These are phyloP conservation scores for Tachysurus vachellii DNA, from an alignment of 2,113 vertebrate genomes.

Conservation along the genomic window DNA sequence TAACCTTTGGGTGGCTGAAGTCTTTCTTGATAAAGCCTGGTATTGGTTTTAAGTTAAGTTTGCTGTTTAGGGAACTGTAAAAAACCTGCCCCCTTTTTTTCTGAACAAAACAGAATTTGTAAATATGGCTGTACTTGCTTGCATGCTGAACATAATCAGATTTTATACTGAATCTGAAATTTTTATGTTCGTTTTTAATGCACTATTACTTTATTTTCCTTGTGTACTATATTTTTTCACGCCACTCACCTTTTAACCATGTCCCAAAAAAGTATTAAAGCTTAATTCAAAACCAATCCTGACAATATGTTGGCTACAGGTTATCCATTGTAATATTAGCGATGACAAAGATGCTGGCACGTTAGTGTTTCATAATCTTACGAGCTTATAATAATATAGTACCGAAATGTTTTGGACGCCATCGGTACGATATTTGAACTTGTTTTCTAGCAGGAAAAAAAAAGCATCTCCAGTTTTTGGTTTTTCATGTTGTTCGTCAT, in stretches of 20 bases:
- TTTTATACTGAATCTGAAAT: background rate
- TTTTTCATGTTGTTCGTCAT: constrained; percentile 30
- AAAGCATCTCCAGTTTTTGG: constrained; percentile 3
- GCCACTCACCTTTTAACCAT: background rate
- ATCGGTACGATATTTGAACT: constrained; percentile 12
- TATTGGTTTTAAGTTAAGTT: background rate
- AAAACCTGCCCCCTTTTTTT: background rate
- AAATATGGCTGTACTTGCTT: background rate
- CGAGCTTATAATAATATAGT: background rate
- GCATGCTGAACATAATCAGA: background rate
- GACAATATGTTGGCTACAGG: background rate
- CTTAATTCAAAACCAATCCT: background rate
- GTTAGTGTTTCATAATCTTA: constrained; percentile 15
- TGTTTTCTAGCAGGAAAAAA: constrained; percentile 14
- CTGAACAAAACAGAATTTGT: background rate
- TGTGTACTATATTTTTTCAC: background rate
- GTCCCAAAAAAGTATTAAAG: background rate
- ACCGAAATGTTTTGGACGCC: constrained; percentile 25
- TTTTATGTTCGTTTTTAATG: background rate
- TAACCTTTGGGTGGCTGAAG: background rate
- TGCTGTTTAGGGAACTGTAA: background rate
- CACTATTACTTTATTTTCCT: background rate
- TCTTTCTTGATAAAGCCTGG: background rate
- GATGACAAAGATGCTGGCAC: background rate
- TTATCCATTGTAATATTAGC: background rate